Base-by-base conservation (phyloP, 2,797 vertebrate genomes). In the Pyrocephalus nanus region DNA sequence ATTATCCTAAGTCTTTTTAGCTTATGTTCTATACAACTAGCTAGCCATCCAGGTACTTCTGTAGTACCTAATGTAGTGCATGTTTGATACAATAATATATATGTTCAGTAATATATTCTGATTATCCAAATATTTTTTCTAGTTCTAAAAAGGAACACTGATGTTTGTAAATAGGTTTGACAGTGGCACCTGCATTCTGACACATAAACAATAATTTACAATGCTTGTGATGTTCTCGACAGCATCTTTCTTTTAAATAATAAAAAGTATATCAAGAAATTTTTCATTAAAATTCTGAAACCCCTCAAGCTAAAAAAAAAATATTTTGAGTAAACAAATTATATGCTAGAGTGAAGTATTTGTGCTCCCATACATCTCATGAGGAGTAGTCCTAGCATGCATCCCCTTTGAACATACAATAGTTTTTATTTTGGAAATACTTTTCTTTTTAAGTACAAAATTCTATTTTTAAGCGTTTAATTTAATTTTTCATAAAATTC, bases 201-300 rank as follows among this genome's bases (percentile, higher is more conserved):
- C 79, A 90, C 32, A 83, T 64, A 94, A 96, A 91, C 40, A 97
- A 71, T 85, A 92, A 95, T 95, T 96, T 93, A 73, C 72, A 82
- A 79, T 90, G 55, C 77, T 81, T 96, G 48, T 94, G 95, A 95
- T 95, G 91, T 90, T 88, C 83, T 81, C 0, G 34, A 87, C 76
- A 93, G 80, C 51, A 38, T 85, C 82, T 88, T 85, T 78, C 60
- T 92, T 90, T 93, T 91, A 93, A 92, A 94, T 64, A 95, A 76
- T 91, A 94, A 91, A 95, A 96, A 82, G 61, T 74, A 83, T 81
- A 95, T 94, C 89, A 92, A 87, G 42, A 91, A 91, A n/a, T 70
- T 84, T 82, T 92, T 55, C 85, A 95, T 96, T 96, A 90, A 96
- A 91, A 96, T 95, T 91, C 95, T 93, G 85, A 96, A 96, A 81